Conservation (phyloP, 2,888 invertebrate species). For the Orthonevra nobilis region DNA sequence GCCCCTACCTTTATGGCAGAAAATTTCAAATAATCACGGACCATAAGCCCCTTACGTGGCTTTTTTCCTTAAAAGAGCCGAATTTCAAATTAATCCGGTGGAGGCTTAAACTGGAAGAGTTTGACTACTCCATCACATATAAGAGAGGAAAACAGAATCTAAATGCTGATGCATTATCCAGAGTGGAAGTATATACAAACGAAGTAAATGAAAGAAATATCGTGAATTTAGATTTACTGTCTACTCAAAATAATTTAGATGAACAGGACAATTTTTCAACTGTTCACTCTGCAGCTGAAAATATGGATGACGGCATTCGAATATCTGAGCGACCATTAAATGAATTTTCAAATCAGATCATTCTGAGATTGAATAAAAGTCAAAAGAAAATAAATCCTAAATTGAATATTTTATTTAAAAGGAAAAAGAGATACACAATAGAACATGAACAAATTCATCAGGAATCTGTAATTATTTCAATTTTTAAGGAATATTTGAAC, state of each 20-base stretch:
- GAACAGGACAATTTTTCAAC: too few relatives aligned
- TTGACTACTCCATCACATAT: constrained; percentile 66
- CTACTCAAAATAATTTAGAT: not conserved
- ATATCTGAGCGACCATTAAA: too few relatives aligned
- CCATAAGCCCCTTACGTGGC: constrained; percentile 75
- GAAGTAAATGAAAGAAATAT: not conserved
- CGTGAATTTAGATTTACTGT: not conserved
- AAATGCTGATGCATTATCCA: constrained; percentile 43
- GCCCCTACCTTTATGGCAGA: too few relatives aligned
- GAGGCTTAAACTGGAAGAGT: constrained; percentile 75
- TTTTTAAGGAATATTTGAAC: constrained; percentile 8
- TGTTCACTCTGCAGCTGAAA: constrained; percentile 12
- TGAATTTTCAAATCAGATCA: too few relatives aligned
- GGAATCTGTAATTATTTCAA: not conserved
- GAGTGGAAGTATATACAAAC: constrained; percentile 13
- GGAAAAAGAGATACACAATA: not conserved
- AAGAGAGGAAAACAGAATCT: constrained; percentile 54
- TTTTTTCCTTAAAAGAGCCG: constrained; percentile 21
- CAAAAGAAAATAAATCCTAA: not conserved
- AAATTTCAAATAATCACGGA: too few relatives aligned
- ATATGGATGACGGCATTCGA: constrained; percentile 24
- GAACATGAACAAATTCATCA: not conserved
- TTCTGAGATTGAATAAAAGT: too few relatives aligned
- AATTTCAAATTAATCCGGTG: constrained; percentile 73
- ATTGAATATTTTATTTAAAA: not conserved